A percentile compares a stretch with the other conserved stretches of the same genome.
phyloP scores from a whole-genome alignment of 2,888 invertebrate genomes.

The Dasypolia templi region DNA sequence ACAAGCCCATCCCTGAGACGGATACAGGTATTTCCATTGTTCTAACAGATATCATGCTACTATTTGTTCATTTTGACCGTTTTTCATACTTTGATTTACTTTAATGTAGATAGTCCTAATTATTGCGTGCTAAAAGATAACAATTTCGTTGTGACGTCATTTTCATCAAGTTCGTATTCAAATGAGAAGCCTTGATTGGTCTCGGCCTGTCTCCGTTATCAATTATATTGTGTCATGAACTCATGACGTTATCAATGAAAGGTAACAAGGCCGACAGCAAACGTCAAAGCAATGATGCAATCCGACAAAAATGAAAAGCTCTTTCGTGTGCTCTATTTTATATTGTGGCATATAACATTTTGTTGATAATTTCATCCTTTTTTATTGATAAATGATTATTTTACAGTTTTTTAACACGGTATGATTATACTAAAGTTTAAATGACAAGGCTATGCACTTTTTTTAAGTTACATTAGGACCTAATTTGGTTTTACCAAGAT shows the following conservation, averaged over 20 bases:
- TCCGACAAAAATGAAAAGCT: constrained; percentile 62
- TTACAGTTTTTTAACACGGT: background rate
- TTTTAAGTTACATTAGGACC: background rate
- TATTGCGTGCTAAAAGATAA: background rate
- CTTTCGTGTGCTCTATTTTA: background rate
- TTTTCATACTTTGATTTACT: background rate
- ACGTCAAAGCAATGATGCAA: constrained; percentile 71
- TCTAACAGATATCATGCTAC: background rate
- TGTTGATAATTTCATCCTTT: background rate
- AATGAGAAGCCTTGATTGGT: constrained; percentile 42
- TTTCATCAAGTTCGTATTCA: constrained; percentile 43
- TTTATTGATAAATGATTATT: background rate
- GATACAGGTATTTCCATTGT: constrained; percentile 86
- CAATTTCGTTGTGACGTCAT: constrained; percentile 56
- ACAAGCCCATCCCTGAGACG: constrained; percentile 91
- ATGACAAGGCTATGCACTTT: too few species aligned
- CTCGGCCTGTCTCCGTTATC: constrained; percentile 29
- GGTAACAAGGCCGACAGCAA: constrained; percentile 59
- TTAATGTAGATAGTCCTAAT: background rate
- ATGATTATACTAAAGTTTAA: background rate
- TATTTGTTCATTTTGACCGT: background rate
- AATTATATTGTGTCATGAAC: constrained; percentile 44
- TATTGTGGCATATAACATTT: background rate
- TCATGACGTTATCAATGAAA: constrained; percentile 63
- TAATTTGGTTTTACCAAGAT: constrained; percentile 3